Evolutionary conservation across 2,888 invertebrate species (phyloP).

Genomic region (Eilema caniola): DNA sequence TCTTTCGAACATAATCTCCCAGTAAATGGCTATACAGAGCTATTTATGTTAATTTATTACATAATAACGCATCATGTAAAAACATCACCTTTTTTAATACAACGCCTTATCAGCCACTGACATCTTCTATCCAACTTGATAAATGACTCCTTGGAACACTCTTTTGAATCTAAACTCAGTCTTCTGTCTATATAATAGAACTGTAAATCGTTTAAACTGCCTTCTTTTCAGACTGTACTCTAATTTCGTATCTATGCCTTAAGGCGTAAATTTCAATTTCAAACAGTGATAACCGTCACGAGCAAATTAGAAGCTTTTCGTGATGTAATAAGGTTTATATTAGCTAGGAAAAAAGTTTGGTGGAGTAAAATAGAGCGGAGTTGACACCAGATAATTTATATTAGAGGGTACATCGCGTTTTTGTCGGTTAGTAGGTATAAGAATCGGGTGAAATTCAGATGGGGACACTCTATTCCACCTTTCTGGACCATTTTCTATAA

Average conservation of each 20-base stretch:
- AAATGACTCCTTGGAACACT: conserved; percentile 59
- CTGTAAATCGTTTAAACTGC: conserved; percentile 25
- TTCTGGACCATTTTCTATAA: conserved; percentile 46
- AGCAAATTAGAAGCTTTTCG: conserved; percentile 24
- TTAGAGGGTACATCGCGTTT: conserved; percentile 54
- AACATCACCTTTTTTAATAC: conserved; percentile 65
- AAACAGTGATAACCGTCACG: conserved; percentile 34
- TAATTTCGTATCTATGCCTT: conserved; percentile 50
- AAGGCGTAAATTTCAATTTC: conserved; percentile 54
- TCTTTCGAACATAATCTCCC: conserved; percentile 26
- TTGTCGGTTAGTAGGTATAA: conserved; percentile 56
- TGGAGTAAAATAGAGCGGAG: conserved; percentile 58
- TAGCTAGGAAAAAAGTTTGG: conserved; percentile 32
- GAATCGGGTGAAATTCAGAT: conserved; percentile 55
- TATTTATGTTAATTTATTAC: conserved; percentile 35
- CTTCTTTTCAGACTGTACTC: conserved; percentile 20
- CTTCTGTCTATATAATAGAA: conserved; percentile 30
- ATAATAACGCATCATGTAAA: conserved; percentile 34
- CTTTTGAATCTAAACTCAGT: conserved; percentile 35
- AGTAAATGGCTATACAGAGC: conserved; percentile 26
- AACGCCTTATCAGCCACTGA: conserved; percentile 64
- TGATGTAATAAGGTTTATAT: conserved; percentile 38
- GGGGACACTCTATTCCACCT: conserved; percentile 40
- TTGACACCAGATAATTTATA: conserved; percentile 76
- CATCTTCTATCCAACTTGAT: conserved; percentile 72